Conservation (phyloP, 2,797 vertebrate species). For the Pipistrellus nathusii region DNA sequence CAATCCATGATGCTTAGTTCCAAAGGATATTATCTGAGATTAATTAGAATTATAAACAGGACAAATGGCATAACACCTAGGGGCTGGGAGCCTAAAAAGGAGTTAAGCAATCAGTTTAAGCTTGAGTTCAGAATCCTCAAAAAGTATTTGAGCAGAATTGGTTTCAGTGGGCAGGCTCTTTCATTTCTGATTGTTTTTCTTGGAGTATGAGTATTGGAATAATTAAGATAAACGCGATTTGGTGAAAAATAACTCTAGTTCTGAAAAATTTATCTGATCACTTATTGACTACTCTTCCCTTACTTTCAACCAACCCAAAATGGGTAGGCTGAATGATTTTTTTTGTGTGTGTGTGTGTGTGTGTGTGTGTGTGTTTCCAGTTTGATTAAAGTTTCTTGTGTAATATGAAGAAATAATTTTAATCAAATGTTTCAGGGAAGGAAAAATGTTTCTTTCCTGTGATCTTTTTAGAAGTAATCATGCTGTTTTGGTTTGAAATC, state of each 20-base stretch:
- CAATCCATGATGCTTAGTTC: not conserved
- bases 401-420: not conserved
- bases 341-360: not conserved
- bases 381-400: not conserved
- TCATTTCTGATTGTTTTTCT: not conserved
- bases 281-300: not conserved
- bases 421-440: not conserved
- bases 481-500: not conserved
- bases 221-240: constrained; percentile 16
- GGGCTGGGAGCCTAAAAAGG: not conserved
- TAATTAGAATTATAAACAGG: not conserved
- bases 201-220: not conserved
- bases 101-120: constrained; percentile 43
- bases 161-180: not conserved
- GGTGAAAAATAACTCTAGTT: not conserved
- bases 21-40: not conserved
- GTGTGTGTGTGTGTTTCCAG: not conserved
- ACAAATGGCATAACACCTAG: not conserved
- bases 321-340: not conserved
- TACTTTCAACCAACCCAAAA: constrained; percentile 1
- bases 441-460: not conserved
- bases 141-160: constrained; percentile 48
- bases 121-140: constrained; percentile 27
- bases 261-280: not conserved
- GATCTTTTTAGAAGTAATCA: not conserved